Percentiles rank a stretch among this genome's conserved stretches.
Evolutionary conservation across 2,113 vertebrate genomes (phyloP).

Genomic region (Salvator merianae): DNA sequence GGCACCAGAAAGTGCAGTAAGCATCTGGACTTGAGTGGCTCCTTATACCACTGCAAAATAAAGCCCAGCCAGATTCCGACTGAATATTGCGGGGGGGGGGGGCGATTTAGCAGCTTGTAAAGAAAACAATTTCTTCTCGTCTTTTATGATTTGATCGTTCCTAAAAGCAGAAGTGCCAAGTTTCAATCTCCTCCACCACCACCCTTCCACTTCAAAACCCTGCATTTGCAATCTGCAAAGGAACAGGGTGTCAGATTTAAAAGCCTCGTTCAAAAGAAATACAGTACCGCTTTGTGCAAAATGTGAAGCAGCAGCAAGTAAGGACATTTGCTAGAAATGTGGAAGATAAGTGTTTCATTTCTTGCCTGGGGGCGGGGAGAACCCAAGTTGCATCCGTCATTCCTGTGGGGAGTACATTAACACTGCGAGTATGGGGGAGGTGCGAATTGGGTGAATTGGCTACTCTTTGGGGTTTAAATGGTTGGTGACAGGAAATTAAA

Average conservation of each 20-base stretch:
- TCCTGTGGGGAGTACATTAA: neutral
- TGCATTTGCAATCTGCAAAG: neutral
- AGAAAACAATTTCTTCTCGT: neutral
- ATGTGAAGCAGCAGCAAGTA: neutral
- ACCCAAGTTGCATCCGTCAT: neutral
- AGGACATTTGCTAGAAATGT: too few species aligned
- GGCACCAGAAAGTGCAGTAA: too few species aligned
- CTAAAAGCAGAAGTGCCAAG: neutral
- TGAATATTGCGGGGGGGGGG: too few species aligned
- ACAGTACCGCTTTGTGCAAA: neutral
- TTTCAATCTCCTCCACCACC: too few species aligned
- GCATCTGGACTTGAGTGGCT: too few species aligned
- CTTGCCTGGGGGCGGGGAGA: neutral
- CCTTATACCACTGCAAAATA: too few species aligned
- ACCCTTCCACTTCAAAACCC: neutral
- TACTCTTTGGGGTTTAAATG: too few species aligned
- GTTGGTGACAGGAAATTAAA: too few species aligned
- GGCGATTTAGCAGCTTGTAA: neutral
- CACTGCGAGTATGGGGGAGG: neutral
- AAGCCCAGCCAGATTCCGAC: too few species aligned
- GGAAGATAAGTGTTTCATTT: neutral
- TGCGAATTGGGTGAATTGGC: too few species aligned
- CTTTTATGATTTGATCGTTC: too few species aligned
- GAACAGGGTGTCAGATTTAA: conserved; percentile 31
- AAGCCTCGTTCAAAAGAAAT: conserved; percentile 40